Conservation (phyloP, 92 coral and sea anemone genomes). For the Nematostella vectensis region DNA sequence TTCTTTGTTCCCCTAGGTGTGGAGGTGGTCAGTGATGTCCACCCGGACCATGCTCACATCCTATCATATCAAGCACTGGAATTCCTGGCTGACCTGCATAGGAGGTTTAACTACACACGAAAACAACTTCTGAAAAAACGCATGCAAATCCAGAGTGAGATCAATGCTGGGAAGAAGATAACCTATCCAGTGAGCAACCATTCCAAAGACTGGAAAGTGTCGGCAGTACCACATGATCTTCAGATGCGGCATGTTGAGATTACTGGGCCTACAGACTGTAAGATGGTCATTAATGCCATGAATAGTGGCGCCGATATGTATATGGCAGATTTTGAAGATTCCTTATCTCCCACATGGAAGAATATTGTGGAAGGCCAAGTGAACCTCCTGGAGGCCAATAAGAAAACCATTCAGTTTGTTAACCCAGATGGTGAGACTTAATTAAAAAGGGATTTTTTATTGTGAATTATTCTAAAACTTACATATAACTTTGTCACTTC, state of each 20-base stretch:
- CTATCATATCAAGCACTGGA: constrained; percentile 78
- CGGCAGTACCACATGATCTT: constrained; percentile 86
- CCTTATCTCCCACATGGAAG: constrained; percentile 89
- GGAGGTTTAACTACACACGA: constrained; percentile 88
- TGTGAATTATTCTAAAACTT: too few species aligned
- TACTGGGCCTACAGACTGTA: constrained; percentile 94
- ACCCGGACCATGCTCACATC: constrained; percentile 57
- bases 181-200: constrained; percentile 73
- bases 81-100: constrained; percentile 90
- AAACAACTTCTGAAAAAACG: constrained; percentile 82
- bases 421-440: constrained; percentile 81
- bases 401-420: constrained; percentile 59
- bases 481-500: too few species aligned
- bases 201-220: constrained; percentile 86
- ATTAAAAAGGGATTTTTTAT: too few species aligned
- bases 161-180: constrained; percentile 63
- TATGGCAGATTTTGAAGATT: constrained; percentile 99
- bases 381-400: constrained; percentile 83
- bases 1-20: constrained; percentile 76
- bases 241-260: constrained; percentile 97
- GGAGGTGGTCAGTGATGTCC: constrained; percentile 71
- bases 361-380: constrained; percentile 89
- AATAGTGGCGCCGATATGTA: constrained; percentile 97
- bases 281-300: constrained; percentile 96
- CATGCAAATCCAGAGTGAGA: constrained; percentile 56